A percentile compares a stretch with the other conserved stretches of the same genome.
These are phyloP conservation scores for Istiophorus platypterus DNA, from an alignment of 2,113 vertebrate genomes.

Conservation along the genomic window DNA sequence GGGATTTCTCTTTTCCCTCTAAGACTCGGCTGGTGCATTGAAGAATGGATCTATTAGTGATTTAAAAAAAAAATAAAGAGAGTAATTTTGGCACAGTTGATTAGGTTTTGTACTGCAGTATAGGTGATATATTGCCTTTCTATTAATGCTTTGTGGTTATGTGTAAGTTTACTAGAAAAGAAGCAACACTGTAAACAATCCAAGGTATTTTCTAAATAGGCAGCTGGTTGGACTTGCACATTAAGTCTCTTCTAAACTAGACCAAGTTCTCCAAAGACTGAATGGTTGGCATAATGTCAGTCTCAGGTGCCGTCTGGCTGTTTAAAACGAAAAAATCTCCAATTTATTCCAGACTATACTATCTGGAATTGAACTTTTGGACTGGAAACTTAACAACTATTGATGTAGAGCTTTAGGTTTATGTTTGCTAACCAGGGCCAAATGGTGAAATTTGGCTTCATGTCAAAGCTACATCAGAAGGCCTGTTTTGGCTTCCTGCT, in stretches of 20 bases:
- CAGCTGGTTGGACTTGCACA: no score
- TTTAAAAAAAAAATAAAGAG: not conserved
- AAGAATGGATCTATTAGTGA: not conserved
- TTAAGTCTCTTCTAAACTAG: not conserved
- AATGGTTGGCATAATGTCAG: not conserved
- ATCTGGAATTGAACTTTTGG: not conserved
- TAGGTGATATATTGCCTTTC: not conserved
- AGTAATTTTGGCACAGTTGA: not conserved
- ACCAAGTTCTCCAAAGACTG: not conserved
- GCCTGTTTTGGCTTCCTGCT: not conserved
- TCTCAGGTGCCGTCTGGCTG: constrained; percentile 20
- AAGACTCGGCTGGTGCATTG: not conserved
- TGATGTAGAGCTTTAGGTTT: not conserved
- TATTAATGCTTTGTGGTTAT: not conserved
- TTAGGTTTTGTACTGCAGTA: not conserved
- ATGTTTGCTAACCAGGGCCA: not conserved
- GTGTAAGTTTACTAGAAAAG: not conserved
- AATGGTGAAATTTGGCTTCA: not conserved
- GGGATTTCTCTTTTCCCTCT: not conserved
- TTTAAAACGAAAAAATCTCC: constrained; percentile 8
- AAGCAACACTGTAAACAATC: constrained; percentile 2
- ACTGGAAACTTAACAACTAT: not conserved
- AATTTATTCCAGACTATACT: not conserved
- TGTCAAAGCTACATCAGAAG: not conserved
- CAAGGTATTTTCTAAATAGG: constrained; percentile 19